Conservation (phyloP, 2,113 vertebrate genomes). For the Chloropsis hardwickii region DNA sequence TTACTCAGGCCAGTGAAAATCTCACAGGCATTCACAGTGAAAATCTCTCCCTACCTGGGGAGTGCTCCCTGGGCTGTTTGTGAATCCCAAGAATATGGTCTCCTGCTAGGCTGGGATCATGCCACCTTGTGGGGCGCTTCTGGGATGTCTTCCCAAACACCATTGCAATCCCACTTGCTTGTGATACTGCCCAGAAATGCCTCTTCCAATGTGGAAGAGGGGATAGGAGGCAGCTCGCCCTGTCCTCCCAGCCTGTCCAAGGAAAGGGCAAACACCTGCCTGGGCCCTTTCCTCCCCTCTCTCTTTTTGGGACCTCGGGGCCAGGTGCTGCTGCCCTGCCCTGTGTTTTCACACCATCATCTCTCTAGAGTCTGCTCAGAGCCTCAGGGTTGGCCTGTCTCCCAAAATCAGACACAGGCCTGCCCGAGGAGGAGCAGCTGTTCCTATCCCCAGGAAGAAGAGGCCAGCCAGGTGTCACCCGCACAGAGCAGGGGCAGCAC, state of each 20-base stretch:
- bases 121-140: not conserved
- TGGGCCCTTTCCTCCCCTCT: not conserved
- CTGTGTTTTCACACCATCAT: not conserved
- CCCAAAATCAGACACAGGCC: not conserved
- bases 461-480: conserved; percentile 11
- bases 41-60: not conserved
- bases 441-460: not conserved
- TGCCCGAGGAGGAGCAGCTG: not conserved
- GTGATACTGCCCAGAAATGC: not conserved
- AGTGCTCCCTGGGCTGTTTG: not conserved
- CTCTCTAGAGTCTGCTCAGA: not conserved
- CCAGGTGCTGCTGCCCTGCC: not conserved
- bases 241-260: not conserved
- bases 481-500: not conserved
- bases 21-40: not conserved
- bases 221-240: not conserved
- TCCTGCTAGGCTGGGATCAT: not conserved
- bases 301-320: not conserved
- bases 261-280: not conserved
- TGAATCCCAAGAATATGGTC: not conserved
- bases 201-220: not conserved
- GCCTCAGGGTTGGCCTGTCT: not conserved
- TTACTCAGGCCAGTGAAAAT: not conserved
- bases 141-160: not conserved
- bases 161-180: not conserved